Base-by-base conservation (phyloP, 2,888 invertebrate genomes). In the Melinaea marsaeus region DNA sequence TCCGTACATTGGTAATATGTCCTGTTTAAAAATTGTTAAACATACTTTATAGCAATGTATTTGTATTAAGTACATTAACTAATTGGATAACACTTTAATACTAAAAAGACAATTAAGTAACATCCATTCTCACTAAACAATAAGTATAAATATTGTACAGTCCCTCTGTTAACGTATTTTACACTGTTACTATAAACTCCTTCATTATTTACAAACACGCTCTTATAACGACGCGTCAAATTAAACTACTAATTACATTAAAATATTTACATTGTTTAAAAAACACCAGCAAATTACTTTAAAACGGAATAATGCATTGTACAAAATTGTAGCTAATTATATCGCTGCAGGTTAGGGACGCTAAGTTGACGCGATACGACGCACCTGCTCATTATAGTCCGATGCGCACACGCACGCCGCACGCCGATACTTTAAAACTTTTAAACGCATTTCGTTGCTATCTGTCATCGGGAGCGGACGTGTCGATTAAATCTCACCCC, bases 391-490 rank as follows among this genome's bases (percentile, higher is more conserved):
- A 83, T 86, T 87, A 88, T 75, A 73, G 80, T 77, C 79, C 77
- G 76, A 75, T 74, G 72, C 79, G 80, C 82, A 76, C 76, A 82
- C 74, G 76, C 68, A 71, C 69, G 77, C 77, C 79, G 61, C 69
- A 78, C 77, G 22, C 22, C 22, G 79, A 76, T 68, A 79, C 76
- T 82, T 83, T 80, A 79, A 81, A 80, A 79, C 59, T 80, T 81
- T 83, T 81, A 84, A 84, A 80, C 79, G 79, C 84, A 86, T 82
- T 87, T 80, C 78, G 75, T 79, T 77, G 80, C 81, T 88, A 88
- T 88, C 88, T 88, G 86, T 88, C 88, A 88, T 88, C 88, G 81
- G 74, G 77, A 74, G 79, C 79, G 73, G 81, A 82, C 85, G 84
- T 77, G 74, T 75, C 82, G 88, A 88, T 88, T 86, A 85, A 83